Evolutionary conservation across 2,888 invertebrate genomes (phyloP), one percentile per base, ranked within the genome.

Genomic region (Protophormia terraenovae): DNA sequence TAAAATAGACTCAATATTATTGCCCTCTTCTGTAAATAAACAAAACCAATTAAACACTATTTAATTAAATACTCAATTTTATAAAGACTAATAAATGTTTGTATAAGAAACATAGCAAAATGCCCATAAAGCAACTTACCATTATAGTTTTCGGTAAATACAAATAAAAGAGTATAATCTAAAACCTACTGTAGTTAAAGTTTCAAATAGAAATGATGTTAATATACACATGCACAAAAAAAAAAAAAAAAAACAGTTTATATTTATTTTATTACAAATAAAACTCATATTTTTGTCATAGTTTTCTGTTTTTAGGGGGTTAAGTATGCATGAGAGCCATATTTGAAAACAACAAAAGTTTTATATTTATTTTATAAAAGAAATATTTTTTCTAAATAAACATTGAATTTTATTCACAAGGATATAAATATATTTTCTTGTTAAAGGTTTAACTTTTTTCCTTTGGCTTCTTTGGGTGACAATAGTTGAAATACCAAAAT

Each of bases 401-500:
- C 16, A 78, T 60, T 67, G 38, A 41, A 64, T 50, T 64, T 78
- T 71, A 10, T 24, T 62, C 41, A 24, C 16, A 58, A 64, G 62
- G 12, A 53, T 47, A 62, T 16, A 50, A 62, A 62, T 7, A 75
- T 60, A 62, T 69, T 69, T 72, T 41, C 41, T 73, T 35, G n/a
- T 77, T 45, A 16, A 45, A 45, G 45, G 8, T 41, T 66, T 64
- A 29, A n/a, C 7, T 24, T 32, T 55, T 60, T 78, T 64, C 60
- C 38, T n/a, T n/a, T n/a, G n/a, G n/a, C n/a, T n/a, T n/a, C n/a
- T n/a, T n/a, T 24, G 67, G 53, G 67, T 75, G 69, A 83, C 83
- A 83, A 69, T 77, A 72, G 71, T 72, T 72, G 32, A 72, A 76
- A 71, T 66, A 66, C 55, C 55, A 83, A 19, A 14, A 3, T 35